Conservation (phyloP, 2,797 vertebrate species). For the Syncerus caffer region DNA sequence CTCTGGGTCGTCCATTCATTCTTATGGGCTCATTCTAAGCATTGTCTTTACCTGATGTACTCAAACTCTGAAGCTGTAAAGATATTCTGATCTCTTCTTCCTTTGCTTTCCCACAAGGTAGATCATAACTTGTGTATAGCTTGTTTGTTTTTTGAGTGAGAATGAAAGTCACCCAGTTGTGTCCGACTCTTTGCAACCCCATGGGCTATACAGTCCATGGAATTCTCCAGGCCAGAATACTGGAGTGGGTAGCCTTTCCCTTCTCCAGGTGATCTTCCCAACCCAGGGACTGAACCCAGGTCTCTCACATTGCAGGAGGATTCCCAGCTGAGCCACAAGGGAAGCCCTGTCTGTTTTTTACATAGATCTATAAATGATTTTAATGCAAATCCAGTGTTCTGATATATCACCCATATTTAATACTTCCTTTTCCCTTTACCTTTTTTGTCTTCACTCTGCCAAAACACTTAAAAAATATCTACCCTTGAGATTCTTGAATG, state of each 20-base stretch:
- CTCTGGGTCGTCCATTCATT: not conserved
- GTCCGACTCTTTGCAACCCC: not conserved
- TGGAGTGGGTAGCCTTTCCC: not conserved
- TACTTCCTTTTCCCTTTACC: not conserved
- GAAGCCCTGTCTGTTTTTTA: not conserved
- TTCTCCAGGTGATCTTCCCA: not conserved
- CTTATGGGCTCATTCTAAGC: not conserved
- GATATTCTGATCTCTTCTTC: not conserved
- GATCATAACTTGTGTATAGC: not conserved
- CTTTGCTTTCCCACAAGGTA: not conserved
- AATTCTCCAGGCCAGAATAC: not conserved
- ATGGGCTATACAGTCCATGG: not conserved
- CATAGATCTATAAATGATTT: not conserved
- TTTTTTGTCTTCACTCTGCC: not conserved
- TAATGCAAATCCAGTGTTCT: not conserved
- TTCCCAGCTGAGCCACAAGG: not conserved
- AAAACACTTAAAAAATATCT: not conserved
- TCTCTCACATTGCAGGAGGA: not conserved
- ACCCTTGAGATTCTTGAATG: not conserved
- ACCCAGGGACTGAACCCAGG: not conserved
- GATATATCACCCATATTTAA: too few species aligned
- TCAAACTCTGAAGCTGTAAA: not conserved
- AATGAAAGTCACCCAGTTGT: accelerated
- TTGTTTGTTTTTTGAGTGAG: not conserved
- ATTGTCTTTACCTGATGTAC: not conserved